A percentile compares a stretch with the other conserved stretches of the same genome.
These are phyloP conservation scores for Patiria miniata DNA, from an alignment of 35 echinoderm and acorn worm genomes.

Conservation along the genomic window DNA sequence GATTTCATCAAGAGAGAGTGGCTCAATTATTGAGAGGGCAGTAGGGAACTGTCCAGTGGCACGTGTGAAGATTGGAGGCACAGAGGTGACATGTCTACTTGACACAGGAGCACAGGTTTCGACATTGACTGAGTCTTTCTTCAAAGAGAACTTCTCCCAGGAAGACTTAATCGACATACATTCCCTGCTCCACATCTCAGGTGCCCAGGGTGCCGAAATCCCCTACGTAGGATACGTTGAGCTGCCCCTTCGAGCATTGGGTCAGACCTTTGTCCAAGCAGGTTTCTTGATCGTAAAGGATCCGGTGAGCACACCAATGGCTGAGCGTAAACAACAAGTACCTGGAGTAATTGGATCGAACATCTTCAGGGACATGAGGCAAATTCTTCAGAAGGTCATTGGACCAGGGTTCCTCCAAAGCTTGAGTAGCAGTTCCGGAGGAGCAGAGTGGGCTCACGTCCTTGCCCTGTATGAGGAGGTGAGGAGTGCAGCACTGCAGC, in stretches of 20 bases:
- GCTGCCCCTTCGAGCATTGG: constrained; percentile 44
- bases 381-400: not conserved
- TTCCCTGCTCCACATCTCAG: constrained; percentile 16
- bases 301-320: constrained; percentile 19
- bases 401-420: not conserved
- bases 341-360: constrained; percentile 82
- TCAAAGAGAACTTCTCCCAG: no score
- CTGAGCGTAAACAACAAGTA: constrained; percentile 45
- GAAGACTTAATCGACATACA: constrained; percentile 32
- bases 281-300: constrained; percentile 73
- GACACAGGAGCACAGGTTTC: no score
- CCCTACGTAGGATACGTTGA: no score
- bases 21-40: constrained; percentile 44
- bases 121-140: constrained; percentile 73
- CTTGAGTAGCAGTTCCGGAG: not conserved
- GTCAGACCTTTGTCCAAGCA: constrained; percentile 43
- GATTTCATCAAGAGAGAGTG: not conserved
- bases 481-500: not conserved
- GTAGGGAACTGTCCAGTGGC: constrained; percentile 64
- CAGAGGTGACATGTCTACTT: constrained; percentile 58
- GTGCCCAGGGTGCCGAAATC: constrained; percentile 68
- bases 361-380: constrained; percentile 62
- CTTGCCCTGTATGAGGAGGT: constrained; percentile 35
- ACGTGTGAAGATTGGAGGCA: constrained; percentile 11
- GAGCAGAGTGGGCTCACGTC: constrained; percentile 23